These are phyloP conservation scores for Phasia obesa DNA, from an alignment of 2,888 invertebrate genomes.

Conservation along the genomic window DNA sequence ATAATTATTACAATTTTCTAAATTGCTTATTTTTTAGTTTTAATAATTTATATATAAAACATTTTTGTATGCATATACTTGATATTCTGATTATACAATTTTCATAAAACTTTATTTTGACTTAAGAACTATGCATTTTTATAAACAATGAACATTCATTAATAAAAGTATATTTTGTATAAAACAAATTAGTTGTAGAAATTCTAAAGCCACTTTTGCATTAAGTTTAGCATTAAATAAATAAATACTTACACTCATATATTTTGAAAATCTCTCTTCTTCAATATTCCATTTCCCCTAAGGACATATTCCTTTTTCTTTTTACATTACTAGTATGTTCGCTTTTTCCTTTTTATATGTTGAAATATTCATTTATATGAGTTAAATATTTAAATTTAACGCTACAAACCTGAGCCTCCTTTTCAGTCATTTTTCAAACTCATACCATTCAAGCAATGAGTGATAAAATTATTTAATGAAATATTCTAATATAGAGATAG, in stretches of 20 bases:
- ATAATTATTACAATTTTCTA: too few species aligned
- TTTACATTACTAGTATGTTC: background rate
- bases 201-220: background rate
- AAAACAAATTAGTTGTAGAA: background rate
- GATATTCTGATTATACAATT: too few species aligned
- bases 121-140: too few species aligned
- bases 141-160: background rate
- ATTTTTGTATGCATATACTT: too few species aligned
- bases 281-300: background rate
- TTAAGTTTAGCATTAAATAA: background rate
- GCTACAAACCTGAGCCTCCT: conserved; percentile 52
- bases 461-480: conserved; percentile 13
- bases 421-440: background rate
- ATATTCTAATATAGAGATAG: background rate
- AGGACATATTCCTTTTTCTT: background rate
- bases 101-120: too few species aligned
- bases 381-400: conserved; percentile 48
- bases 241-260: background rate
- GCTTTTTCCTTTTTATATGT: background rate
- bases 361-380: too few species aligned
- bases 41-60: too few species aligned
- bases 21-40: too few species aligned
- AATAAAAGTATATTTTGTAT: background rate
- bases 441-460: conserved; percentile 15
- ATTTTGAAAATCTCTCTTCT: too few species aligned